A percentile compares a stretch with the other conserved stretches of the same genome.
These are phyloP conservation scores for Cremastobaeus sp. DNA, from an alignment of 2,888 invertebrate genomes.

Conservation along the genomic window DNA sequence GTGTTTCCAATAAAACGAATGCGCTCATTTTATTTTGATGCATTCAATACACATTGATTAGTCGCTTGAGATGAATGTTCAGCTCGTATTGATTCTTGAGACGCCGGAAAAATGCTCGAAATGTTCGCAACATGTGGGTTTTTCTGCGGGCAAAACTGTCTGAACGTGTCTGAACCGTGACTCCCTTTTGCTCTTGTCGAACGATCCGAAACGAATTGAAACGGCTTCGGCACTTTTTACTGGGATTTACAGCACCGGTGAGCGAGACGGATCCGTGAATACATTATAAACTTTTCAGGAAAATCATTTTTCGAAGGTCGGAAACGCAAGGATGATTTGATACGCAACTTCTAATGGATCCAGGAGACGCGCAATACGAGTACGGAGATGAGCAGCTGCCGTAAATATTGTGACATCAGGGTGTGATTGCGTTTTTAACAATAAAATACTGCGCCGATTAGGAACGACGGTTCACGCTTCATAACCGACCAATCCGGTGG, in stretches of 20 bases:
- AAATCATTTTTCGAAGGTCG: conserved; percentile 46
- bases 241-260: conserved; percentile 33
- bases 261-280: conserved; percentile 37
- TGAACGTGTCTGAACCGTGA: conserved; percentile 25
- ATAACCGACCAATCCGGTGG: neutral
- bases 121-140: conserved; percentile 41
- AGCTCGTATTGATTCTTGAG: conserved; percentile 20
- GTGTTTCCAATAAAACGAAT: too few species aligned
- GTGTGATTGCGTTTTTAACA: conserved; percentile 24
- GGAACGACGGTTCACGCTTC: conserved; percentile 14
- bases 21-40: too few species aligned
- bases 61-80: conserved; percentile 2
- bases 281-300: conserved; percentile 29
- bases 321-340: conserved; percentile 22
- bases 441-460: conserved; percentile 23
- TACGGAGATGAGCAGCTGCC: conserved; percentile 32
- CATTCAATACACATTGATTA: conserved; percentile 38
- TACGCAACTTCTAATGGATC: conserved; percentile 31
- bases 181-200: conserved; percentile 13
- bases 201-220: conserved; percentile 43
- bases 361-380: neutral
- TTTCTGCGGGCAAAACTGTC: conserved; percentile 26
- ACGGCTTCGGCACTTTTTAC: conserved; percentile 33
- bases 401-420: conserved; percentile 50
- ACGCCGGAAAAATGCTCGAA: conserved; percentile 20